These are phyloP conservation scores for Tricholaema leucomelas DNA, from an alignment of 2,113 vertebrate species.

Conservation along the genomic window DNA sequence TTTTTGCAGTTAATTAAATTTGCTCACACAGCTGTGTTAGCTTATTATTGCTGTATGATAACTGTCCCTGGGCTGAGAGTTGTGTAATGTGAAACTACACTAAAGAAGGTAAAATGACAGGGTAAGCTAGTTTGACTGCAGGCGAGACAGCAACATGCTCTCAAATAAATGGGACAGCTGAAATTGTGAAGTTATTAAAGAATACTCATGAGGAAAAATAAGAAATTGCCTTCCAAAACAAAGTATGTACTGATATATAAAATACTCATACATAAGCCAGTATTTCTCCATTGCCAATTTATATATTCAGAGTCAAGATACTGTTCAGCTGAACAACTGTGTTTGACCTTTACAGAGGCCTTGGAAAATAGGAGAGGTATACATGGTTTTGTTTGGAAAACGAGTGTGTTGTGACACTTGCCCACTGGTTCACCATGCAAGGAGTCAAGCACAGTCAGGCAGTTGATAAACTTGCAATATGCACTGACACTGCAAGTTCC, in stretches of 20 bases:
- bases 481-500: background rate
- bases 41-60: conserved; percentile 61
- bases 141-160: conserved; percentile 6
- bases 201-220: background rate
- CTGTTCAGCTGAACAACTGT: background rate
- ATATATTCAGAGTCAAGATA: background rate
- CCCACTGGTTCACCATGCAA: background rate
- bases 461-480: background rate
- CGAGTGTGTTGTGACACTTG: background rate
- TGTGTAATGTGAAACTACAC: conserved; percentile 20
- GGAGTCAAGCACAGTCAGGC: background rate
- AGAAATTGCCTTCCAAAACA: background rate
- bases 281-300: background rate
- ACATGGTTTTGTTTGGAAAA: background rate
- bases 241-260: background rate
- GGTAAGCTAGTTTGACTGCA: conserved; percentile 34
- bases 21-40: conserved; percentile 43
- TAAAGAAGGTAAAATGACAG: conserved; percentile 49
- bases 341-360: background rate
- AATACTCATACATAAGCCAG: background rate
- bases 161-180: conserved; percentile 10
- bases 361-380: background rate
- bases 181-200: conserved; percentile 27
- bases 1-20: conserved; percentile 67
- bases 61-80: conserved; percentile 54